Evolutionary conservation across 2,797 vertebrate genomes (phyloP).

Genomic region (Halcyon leucocephala): DNA sequence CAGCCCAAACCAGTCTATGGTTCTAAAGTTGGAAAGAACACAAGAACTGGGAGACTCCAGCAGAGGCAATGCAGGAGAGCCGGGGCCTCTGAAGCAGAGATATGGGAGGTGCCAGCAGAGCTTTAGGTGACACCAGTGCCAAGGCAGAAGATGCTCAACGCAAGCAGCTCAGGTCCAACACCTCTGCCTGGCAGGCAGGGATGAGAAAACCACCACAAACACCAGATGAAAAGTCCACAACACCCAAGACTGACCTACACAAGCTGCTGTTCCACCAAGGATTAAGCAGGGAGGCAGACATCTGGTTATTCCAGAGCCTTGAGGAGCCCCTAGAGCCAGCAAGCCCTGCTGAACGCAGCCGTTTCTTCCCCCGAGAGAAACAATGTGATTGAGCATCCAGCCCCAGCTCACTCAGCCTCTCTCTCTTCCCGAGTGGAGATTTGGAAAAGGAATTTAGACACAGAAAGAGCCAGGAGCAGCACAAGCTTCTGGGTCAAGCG

Average conservation of each 20-base stretch:
- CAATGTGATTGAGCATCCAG: background rate
- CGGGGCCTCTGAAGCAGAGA: background rate
- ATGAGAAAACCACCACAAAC: background rate
- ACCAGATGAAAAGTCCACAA: background rate
- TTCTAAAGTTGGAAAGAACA: background rate
- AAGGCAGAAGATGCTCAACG: background rate
- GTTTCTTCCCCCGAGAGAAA: background rate
- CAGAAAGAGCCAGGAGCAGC: background rate
- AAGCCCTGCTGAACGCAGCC: background rate
- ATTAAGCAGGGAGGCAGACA: background rate
- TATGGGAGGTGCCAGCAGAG: background rate
- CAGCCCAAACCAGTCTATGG: too few relatives aligned
- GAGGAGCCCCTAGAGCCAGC: background rate
- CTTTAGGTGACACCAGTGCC: background rate
- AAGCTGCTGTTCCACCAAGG: background rate
- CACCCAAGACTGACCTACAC: background rate
- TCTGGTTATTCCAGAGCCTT: background rate
- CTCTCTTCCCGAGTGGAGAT: background rate
- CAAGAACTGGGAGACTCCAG: background rate
- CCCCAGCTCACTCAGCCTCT: background rate
- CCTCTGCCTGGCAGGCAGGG: background rate
- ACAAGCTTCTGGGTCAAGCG: background rate
- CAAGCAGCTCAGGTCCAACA: rapidly evolving
- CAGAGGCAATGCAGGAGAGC: background rate
- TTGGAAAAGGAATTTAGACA: background rate